Evolutionary conservation across 92 coral and sea anemone species (phyloP).

Genomic region (Siderastrea radians): DNA sequence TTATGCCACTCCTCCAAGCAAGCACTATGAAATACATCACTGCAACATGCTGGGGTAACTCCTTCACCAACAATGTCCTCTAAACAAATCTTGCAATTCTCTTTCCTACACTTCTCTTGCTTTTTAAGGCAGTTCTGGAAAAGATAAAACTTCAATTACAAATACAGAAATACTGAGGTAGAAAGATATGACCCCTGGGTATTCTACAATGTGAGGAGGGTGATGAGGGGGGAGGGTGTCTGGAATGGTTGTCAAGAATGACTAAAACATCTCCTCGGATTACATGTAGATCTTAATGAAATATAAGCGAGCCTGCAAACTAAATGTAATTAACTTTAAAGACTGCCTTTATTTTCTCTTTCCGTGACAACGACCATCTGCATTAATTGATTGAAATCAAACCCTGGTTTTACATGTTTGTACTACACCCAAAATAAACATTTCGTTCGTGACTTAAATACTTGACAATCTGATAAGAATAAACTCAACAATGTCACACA

Average conservation of each 20-base stretch:
- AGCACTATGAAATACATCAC: constrained; percentile 56
- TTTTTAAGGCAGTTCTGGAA: constrained; percentile 47
- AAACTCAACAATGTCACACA: constrained; percentile 1
- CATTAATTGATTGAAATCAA: neutral
- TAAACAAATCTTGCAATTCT: constrained; percentile 47
- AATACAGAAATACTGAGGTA: constrained; percentile 1
- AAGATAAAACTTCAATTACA: neutral
- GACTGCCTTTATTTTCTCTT: neutral
- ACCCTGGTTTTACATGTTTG: constrained; percentile 1
- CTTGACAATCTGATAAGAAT: constrained; percentile 1
- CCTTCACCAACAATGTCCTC: constrained; percentile 47
- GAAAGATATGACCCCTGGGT: neutral
- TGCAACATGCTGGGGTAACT: constrained; percentile 59
- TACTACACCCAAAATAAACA: constrained; percentile 1
- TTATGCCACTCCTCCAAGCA: constrained; percentile 61
- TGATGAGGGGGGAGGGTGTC: constrained; percentile 4
- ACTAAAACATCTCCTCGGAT: constrained; percentile 21
- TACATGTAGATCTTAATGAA: constrained; percentile 17
- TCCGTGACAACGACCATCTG: constrained; percentile 3
- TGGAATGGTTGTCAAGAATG: constrained; percentile 21
- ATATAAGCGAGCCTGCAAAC: constrained; percentile 2
- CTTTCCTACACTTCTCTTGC: constrained; percentile 10
- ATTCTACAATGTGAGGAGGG: neutral
- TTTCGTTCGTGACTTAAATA: neutral
- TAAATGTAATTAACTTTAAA: neutral